phyloP scores from a whole-genome alignment of 2,113 vertebrate species.

The Pimephales promelas region DNA sequence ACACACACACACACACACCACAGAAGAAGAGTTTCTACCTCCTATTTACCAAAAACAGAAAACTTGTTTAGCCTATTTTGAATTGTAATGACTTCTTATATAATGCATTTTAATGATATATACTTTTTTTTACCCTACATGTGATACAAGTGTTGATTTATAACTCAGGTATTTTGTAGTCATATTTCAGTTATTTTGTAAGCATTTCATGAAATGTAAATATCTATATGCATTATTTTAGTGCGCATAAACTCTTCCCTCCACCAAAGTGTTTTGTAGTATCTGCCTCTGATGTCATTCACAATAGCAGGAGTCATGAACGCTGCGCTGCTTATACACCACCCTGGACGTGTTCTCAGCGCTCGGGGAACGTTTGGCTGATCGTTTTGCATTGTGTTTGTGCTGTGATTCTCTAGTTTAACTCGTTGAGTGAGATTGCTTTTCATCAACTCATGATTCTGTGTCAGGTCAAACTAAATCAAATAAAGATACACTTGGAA shows the following conservation, averaged over 20 bases:
- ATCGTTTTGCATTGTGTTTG: background rate
- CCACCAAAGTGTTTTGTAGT: conserved; percentile 41
- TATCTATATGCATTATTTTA: conserved; percentile 65
- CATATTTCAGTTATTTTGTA: background rate
- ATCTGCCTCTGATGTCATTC: conserved; percentile 69
- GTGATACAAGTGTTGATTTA: conserved; percentile 65
- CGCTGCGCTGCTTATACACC: conserved; percentile 57
- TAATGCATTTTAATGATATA: conserved; percentile 21
- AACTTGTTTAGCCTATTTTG: background rate
- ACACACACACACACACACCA: conserved; percentile 60
- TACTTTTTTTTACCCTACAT: conserved; percentile 65
- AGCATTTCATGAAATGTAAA: conserved; percentile 51
- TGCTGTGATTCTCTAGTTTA: background rate
- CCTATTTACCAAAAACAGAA: conserved; percentile 58
- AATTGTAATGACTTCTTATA: conserved; percentile 42
- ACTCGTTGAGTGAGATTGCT: conserved; percentile 9
- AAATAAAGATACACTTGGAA: conserved; percentile 16
- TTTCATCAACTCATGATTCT: background rate
- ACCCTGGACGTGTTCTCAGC: background rate
- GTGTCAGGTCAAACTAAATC: conserved; percentile 21
- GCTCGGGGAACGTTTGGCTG: conserved; percentile 18
- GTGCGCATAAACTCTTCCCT: conserved; percentile 55
- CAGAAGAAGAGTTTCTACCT: conserved; percentile 58
- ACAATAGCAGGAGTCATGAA: conserved; percentile 58
- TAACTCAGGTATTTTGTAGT: conserved; percentile 61